These are phyloP conservation scores for Drosophila lini DNA, from an alignment of 1,140 invertebrate species.

Conservation along the genomic window DNA sequence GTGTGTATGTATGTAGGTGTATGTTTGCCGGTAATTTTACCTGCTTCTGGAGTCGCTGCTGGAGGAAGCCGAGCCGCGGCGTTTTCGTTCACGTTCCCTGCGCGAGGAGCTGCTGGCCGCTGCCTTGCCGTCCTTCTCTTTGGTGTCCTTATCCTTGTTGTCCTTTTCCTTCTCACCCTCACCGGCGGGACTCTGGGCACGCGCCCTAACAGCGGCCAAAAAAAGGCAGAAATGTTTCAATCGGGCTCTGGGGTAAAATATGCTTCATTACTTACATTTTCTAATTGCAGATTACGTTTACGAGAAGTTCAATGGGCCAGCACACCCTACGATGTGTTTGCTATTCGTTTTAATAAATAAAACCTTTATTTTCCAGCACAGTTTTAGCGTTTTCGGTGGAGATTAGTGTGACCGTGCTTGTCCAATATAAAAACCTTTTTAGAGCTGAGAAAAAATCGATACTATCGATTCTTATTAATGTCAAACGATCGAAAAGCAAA, in stretches of 20 bases:
- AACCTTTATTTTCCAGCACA: slow-evolving; percentile 18
- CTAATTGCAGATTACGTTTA: background rate
- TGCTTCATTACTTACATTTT: slow-evolving; percentile 35
- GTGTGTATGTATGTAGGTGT: background rate
- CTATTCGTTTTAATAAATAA: slow-evolving; percentile 26
- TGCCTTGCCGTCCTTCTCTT: slow-evolving; percentile 72
- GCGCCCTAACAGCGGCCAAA: slow-evolving; percentile 51
- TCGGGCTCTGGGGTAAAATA: background rate
- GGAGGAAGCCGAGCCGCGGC: slow-evolving; percentile 88
- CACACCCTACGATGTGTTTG: slow-evolving; percentile 6
- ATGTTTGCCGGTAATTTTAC: slow-evolving; percentile 80
- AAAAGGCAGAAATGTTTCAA: slow-evolving; percentile 21
- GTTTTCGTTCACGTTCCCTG: slow-evolving; percentile 79
- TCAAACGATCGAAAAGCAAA: background rate
- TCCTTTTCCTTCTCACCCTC: slow-evolving; percentile 76
- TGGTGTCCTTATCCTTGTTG: slow-evolving; percentile 72
- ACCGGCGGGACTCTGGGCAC: slow-evolving; percentile 71
- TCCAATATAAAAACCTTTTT: background rate
- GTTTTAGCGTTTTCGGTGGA: slow-evolving; percentile 39
- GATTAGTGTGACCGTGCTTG: slow-evolving; percentile 13
- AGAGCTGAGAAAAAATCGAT: background rate
- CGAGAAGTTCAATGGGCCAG: background rate
- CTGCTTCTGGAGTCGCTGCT: slow-evolving; percentile 91
- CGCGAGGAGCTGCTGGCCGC: slow-evolving; percentile 69
- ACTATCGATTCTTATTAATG: background rate